Conservation (phyloP, 1,140 invertebrate genomes). For the Gryon sp. region DNA sequence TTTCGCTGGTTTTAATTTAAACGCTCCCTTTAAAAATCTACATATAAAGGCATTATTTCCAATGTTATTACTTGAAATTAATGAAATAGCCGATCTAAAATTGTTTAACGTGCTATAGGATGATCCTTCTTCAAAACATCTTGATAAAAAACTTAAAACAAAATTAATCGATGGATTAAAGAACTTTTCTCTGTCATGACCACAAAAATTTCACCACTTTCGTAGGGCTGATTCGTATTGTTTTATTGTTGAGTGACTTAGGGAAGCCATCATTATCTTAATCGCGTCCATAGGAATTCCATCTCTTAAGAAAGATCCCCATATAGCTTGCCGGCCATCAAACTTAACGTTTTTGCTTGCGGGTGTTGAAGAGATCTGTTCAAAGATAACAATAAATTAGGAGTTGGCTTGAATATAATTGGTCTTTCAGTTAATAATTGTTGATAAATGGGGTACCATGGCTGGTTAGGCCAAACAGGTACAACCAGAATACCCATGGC, state of each 20-base stretch:
- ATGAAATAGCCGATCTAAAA: constrained; percentile 31
- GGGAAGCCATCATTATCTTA: constrained; percentile 1
- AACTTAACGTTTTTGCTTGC: not conserved
- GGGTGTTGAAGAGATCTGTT: not conserved
- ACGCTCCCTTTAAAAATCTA: constrained; percentile 62
- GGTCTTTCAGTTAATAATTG: constrained; percentile 4
- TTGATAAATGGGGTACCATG: constrained; percentile 16
- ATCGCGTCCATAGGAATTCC: not conserved
- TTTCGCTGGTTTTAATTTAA: constrained; percentile 47
- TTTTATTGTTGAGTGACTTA: constrained; percentile 2
- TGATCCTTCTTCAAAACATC: constrained; percentile 43
- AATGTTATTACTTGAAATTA: constrained; percentile 20
- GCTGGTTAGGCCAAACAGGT: constrained; percentile 22
- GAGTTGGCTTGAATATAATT: not conserved
- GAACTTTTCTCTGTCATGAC: constrained; percentile 3
- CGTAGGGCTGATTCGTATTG: constrained; percentile 15
- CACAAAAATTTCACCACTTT: constrained; percentile 35
- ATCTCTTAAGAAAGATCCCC: constrained; percentile 3
- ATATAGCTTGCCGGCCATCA: constrained; percentile 12
- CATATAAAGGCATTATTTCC: constrained; percentile 30
- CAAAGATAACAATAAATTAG: constrained; percentile 6
- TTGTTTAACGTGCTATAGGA: constrained; percentile 62
- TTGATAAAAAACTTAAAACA: constrained; percentile 25
- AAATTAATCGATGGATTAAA: not conserved
- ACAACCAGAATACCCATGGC: constrained; percentile 13